These are phyloP conservation scores for Symphodus melops DNA, from an alignment of 2,113 vertebrate genomes.

Conservation along the genomic window DNA sequence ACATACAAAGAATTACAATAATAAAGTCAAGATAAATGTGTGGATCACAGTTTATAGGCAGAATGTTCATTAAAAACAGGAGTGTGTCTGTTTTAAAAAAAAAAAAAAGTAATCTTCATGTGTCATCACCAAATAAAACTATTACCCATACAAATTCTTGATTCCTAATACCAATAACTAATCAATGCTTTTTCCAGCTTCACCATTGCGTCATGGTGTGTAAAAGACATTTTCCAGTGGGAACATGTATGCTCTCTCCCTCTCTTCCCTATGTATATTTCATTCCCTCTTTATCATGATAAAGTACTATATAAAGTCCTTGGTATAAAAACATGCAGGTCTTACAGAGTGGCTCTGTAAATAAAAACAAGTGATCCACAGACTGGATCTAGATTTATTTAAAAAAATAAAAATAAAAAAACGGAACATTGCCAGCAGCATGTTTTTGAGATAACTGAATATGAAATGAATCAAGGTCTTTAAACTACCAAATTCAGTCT, in stretches of 20 bases:
- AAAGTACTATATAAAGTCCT: constrained; percentile 13
- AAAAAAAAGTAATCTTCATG: too few relatives aligned
- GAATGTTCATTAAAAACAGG: too few relatives aligned
- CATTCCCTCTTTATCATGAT: constrained; percentile 5
- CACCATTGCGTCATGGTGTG: constrained; percentile 7
- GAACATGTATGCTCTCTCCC: not conserved
- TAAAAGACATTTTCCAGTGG: not conserved
- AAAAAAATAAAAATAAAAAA: too few relatives aligned
- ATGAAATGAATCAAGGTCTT: constrained; percentile 42
- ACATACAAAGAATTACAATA: too few relatives aligned
- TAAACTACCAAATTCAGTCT: constrained; percentile 39
- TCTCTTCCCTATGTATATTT: not conserved
- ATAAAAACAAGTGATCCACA: constrained; percentile 12
- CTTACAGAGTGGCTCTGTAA: constrained; percentile 2
- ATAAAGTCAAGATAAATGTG: too few relatives aligned
- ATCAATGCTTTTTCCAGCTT: not conserved
- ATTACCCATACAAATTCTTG: not conserved
- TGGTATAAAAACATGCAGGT: constrained; percentile 23
- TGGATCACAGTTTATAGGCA: too few relatives aligned
- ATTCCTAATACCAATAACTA: not conserved
- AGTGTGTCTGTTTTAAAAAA: too few relatives aligned
- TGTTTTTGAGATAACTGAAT: constrained; percentile 28
- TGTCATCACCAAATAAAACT: too few relatives aligned
- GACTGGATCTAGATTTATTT: not conserved
- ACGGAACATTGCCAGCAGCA: constrained; percentile 38